Conservation (phyloP, 2,113 vertebrate genomes). For the Ranitomeya imitator region DNA sequence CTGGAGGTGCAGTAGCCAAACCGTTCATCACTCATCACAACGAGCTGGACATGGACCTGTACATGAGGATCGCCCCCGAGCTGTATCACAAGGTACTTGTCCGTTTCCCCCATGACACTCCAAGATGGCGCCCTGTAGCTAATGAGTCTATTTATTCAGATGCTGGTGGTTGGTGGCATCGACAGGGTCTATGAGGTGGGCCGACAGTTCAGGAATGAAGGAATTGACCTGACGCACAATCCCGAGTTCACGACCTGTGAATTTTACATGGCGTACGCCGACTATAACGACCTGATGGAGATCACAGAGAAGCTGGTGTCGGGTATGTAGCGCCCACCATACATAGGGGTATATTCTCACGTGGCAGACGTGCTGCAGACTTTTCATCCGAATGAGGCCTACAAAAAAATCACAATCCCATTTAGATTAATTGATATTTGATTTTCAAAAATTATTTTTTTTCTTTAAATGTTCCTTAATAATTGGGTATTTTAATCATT, state of each 20-base stretch:
- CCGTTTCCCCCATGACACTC: too few relatives aligned
- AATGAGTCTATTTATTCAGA: conserved; percentile 70
- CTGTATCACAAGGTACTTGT: conserved; percentile 93
- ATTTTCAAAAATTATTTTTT: too few relatives aligned
- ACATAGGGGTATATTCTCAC: not conserved
- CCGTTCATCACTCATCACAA: conserved; percentile 97
- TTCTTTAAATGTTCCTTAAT: too few relatives aligned
- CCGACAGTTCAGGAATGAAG: conserved; percentile 97
- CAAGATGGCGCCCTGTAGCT: too few relatives aligned
- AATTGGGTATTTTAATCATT: too few relatives aligned
- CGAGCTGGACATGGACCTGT: conserved; percentile 97
- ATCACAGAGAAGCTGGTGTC: conserved; percentile 94
- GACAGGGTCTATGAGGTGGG: conserved; percentile 97
- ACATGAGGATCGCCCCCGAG: conserved; percentile 97
- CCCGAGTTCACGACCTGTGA: conserved; percentile 99
- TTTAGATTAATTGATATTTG: too few relatives aligned
- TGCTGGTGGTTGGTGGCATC: conserved; percentile 95
- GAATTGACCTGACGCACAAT: conserved; percentile 97
- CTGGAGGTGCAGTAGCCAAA: conserved; percentile 92
- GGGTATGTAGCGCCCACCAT: conserved; percentile 69
- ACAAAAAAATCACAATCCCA: too few relatives aligned
- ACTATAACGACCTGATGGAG: conserved; percentile 95
- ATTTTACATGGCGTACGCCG: conserved; percentile 98
- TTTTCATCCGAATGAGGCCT: too few relatives aligned
- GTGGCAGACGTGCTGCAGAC: too few relatives aligned